These are phyloP conservation scores for Pituophis catenifer DNA, from an alignment of 2,113 vertebrate genomes.

Conservation along the genomic window DNA sequence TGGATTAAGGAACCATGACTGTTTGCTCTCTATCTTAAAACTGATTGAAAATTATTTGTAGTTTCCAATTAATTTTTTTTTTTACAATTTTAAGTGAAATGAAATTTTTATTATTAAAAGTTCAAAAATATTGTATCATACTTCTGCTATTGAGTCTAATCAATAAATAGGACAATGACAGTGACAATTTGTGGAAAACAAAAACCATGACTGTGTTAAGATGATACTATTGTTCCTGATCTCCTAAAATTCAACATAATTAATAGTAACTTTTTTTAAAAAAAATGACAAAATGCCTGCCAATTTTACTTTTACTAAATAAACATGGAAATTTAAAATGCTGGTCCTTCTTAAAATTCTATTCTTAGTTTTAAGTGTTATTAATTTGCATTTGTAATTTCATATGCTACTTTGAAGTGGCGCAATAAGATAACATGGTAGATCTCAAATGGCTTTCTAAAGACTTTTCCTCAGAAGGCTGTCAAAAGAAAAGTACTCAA, in stretches of 20 bases:
- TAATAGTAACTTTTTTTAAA: background rate
- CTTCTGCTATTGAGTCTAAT: slow-evolving; percentile 15
- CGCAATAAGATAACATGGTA: background rate
- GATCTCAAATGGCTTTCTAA: background rate
- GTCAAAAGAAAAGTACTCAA: background rate
- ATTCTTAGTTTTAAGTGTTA: background rate
- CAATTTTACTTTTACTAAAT: background rate
- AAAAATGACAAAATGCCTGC: background rate
- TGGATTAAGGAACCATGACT: slow-evolving; percentile 50
- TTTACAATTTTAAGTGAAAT: slow-evolving; percentile 16
- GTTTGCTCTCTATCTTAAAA: slow-evolving; percentile 26
- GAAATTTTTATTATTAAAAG: slow-evolving; percentile 26
- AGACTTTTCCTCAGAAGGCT: background rate
- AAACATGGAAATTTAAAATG: background rate
- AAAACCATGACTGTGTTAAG: background rate
- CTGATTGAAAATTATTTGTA: slow-evolving; percentile 20
- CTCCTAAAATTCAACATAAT: background rate
- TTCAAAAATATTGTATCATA: background rate
- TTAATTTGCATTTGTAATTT: background rate
- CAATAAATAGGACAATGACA: slow-evolving; percentile 26
- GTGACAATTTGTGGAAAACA: background rate
- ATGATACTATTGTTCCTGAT: background rate
- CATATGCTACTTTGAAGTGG: background rate
- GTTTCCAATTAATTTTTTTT: slow-evolving; percentile 37
- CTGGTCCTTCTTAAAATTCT: background rate